phyloP scores from a whole-genome alignment of 2,113 vertebrate species.

The Trichechus manatus region DNA sequence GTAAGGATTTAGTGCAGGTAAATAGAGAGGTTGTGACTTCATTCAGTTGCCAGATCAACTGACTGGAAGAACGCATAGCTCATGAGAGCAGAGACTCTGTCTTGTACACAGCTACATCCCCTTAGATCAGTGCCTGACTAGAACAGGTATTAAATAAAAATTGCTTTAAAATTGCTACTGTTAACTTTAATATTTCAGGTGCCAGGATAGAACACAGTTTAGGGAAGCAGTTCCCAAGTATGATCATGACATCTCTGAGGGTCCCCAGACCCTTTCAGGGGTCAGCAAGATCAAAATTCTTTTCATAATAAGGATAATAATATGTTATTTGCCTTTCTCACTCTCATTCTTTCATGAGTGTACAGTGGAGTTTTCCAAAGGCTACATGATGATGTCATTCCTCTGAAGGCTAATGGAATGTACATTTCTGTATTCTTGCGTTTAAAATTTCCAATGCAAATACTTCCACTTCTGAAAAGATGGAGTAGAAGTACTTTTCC shows the following conservation, averaged over 20 bases:
- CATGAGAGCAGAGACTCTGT: not conserved
- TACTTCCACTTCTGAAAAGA: conserved; percentile 9
- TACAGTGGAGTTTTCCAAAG: too few relatives aligned
- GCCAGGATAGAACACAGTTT: not conserved
- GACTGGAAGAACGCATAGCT: conserved; percentile 53
- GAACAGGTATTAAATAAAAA: conserved; percentile 53
- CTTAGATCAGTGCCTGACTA: not conserved
- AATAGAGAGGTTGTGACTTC: conserved; percentile 65
- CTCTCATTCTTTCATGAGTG: conserved; percentile 14
- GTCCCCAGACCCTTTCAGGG: not conserved
- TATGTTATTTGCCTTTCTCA: conserved; percentile 22
- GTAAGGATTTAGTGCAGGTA: conserved; percentile 35
- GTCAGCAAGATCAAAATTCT: conserved; percentile 17
- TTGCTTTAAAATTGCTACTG: conserved; percentile 10
- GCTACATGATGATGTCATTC: not conserved
- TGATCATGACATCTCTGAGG: not conserved
- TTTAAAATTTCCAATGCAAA: conserved; percentile 51
- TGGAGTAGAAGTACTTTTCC: too few relatives aligned
- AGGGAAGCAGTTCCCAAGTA: not conserved
- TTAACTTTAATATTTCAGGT: conserved; percentile 34
- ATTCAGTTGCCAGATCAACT: conserved; percentile 50
- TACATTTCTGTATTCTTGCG: not conserved
- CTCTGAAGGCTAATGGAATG: not conserved
- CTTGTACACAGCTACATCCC: not conserved
- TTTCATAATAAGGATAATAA: conserved; percentile 20